Conservation (phyloP, 2,888 invertebrate genomes). For the Actias luna region DNA sequence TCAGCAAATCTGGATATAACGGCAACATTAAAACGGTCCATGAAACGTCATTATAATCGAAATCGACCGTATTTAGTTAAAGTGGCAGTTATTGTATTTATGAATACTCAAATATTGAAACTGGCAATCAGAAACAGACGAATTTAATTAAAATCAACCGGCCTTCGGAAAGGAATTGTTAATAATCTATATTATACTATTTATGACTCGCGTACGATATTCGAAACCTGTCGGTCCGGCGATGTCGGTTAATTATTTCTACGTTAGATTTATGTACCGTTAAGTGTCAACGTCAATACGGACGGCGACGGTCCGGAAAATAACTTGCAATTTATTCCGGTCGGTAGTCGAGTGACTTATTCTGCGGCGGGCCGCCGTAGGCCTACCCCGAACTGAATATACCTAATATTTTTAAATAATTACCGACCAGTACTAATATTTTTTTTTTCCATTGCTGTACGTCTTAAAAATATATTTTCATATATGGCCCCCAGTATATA, state of each 20-base stretch:
- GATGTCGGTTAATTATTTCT: slow-evolving; percentile 65
- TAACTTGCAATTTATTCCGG: slow-evolving; percentile 68
- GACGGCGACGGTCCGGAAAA: slow-evolving; percentile 65
- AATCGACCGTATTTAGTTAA: too few species aligned
- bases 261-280: slow-evolving; percentile 63
- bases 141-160: background rate
- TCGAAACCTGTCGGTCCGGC: slow-evolving; percentile 43
- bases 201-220: slow-evolving; percentile 24
- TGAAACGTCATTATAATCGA: too few species aligned
- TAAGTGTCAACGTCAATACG: slow-evolving; percentile 74
- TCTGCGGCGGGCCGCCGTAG: slow-evolving; percentile 24
- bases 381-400: background rate
- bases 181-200: background rate
- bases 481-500: too few species aligned
- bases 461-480: too few species aligned
- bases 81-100: too few species aligned
- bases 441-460: too few species aligned
- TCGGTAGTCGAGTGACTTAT: slow-evolving; percentile 34
- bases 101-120: background rate
- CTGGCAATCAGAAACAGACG: background rate
- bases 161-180: background rate
- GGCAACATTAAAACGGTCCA: too few species aligned
- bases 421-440: too few species aligned
- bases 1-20: too few species aligned
- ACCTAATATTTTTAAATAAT: too few species aligned